Evolutionary conservation across 1,140 invertebrate species (phyloP).

Genomic region (Druon quercuslanigerum): DNA sequence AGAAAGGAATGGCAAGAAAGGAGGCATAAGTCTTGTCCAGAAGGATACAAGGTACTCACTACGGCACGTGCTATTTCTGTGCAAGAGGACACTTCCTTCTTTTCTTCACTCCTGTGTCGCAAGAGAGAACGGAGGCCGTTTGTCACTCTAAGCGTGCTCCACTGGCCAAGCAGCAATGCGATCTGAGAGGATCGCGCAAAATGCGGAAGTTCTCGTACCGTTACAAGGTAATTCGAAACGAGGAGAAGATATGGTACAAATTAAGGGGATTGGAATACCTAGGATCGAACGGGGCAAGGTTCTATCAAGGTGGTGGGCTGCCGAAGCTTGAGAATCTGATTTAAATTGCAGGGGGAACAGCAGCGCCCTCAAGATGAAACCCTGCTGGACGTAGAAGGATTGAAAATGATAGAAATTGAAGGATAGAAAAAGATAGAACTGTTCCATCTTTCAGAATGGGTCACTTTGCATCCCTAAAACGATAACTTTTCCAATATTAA

Average conservation of each 20-base stretch:
- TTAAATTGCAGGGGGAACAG: too few relatives aligned
- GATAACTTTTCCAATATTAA: too few relatives aligned
- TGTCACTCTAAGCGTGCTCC: conserved; percentile 43
- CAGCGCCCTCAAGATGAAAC: too few relatives aligned
- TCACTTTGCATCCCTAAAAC: too few relatives aligned
- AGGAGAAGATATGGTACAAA: conserved; percentile 12
- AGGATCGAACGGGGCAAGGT: too few relatives aligned
- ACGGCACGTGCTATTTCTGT: conserved; percentile 2
- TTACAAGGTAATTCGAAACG: conserved; percentile 22
- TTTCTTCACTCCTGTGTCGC: conserved; percentile 22
- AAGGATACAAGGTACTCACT: neutral
- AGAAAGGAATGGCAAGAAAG: neutral
- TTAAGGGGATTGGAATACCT: conserved; percentile 2
- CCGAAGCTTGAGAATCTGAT: too few relatives aligned
- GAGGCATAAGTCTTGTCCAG: conserved; percentile 21
- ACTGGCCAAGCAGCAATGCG: conserved; percentile 28
- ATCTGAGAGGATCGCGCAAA: conserved; percentile 45
- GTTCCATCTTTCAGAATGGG: too few relatives aligned
- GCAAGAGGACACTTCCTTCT: conserved; percentile 18
- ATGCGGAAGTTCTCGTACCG: conserved; percentile 44
- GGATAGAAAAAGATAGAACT: too few relatives aligned
- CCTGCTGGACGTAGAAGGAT: too few relatives aligned
- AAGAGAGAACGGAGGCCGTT: conserved; percentile 43
- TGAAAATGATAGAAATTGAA: too few relatives aligned
- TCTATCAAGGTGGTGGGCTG: too few relatives aligned